Evolutionary conservation across 2,888 invertebrate genomes (phyloP).

Genomic region (Cylindroiulus punctatus): DNA sequence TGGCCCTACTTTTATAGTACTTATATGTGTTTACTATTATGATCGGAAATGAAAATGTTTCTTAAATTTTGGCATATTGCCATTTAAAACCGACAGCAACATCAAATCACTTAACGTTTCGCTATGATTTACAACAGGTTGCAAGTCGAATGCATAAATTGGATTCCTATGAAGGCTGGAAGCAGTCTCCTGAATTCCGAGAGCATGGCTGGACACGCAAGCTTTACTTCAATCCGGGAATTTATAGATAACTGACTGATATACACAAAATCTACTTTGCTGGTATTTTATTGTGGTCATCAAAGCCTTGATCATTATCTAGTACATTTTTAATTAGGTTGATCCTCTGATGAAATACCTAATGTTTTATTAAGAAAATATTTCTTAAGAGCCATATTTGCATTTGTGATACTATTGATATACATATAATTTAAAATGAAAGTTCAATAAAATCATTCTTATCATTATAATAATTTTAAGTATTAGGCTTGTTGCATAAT

Average conservation of each 20-base stretch:
- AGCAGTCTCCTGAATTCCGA: slow-evolving; percentile 59
- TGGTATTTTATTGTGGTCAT: too few species aligned
- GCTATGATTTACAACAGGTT: slow-evolving; percentile 53
- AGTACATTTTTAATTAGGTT: neutral
- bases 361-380: neutral
- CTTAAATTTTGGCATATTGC: too few species aligned
- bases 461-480: too few species aligned
- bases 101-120: neutral
- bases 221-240: slow-evolving; percentile 60
- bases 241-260: slow-evolving; percentile 17
- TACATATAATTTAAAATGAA: too few species aligned
- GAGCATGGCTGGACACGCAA: slow-evolving; percentile 58
- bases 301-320: neutral
- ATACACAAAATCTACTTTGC: neutral
- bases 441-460: too few species aligned
- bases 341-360: neutral
- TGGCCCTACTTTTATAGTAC: too few species aligned
- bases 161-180: slow-evolving; percentile 55
- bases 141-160: slow-evolving; percentile 53
- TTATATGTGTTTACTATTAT: too few species aligned
- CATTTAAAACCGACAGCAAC: too few species aligned
- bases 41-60: too few species aligned
- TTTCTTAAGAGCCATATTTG: neutral
- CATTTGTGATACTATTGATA: neutral
- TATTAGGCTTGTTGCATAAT: too few species aligned